A percentile compares a stretch with the other conserved stretches of the same genome.
These are phyloP conservation scores for Cercopithecus neglectus DNA, from an alignment of 2,797 vertebrate genomes.

Conservation along the genomic window DNA sequence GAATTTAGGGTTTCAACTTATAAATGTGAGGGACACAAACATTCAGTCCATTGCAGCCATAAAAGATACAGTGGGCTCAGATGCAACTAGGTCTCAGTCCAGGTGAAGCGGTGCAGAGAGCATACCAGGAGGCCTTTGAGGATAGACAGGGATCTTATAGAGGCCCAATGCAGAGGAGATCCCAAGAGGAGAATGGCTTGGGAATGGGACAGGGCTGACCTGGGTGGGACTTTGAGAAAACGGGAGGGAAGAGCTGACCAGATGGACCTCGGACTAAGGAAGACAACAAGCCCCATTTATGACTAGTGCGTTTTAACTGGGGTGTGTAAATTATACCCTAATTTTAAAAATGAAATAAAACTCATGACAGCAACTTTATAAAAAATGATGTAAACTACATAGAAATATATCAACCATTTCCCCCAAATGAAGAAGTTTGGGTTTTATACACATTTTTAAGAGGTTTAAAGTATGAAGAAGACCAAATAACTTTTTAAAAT, in stretches of 20 bases:
- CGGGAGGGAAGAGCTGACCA: background rate
- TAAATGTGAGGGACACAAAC: background rate
- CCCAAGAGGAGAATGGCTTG: background rate
- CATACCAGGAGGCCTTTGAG: background rate
- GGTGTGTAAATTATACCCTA: background rate
- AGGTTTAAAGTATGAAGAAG: background rate
- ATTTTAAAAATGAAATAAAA: background rate
- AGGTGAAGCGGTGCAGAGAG: fast-evolving
- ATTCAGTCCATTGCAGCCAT: background rate
- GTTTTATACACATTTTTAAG: background rate
- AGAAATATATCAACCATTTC: background rate
- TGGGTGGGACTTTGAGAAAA: background rate
- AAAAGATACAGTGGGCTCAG: background rate
- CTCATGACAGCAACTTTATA: background rate
- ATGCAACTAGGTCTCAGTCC: background rate
- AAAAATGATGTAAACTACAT: background rate
- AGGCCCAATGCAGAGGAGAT: background rate
- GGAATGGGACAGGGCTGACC: background rate
- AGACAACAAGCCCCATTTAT: background rate
- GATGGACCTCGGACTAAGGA: background rate
- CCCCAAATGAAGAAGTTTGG: background rate
- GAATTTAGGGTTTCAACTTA: background rate
- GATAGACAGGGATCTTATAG: background rate
- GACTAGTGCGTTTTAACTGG: background rate
- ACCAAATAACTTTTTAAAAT: slow-evolving; percentile 11